Conservation (phyloP, 2,797 vertebrate genomes). For the Silurus aristotelis region DNA sequence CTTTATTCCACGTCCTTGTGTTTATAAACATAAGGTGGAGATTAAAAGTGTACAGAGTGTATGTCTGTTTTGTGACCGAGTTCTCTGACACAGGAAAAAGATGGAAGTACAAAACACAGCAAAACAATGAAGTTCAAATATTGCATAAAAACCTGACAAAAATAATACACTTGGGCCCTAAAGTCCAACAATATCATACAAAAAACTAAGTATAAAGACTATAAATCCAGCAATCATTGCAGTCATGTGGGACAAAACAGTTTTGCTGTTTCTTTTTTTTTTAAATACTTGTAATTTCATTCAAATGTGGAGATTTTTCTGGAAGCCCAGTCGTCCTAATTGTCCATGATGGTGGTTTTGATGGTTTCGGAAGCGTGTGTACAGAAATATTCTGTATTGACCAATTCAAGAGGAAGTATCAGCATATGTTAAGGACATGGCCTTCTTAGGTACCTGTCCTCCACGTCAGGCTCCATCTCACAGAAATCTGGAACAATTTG, state of each 20-base stretch:
- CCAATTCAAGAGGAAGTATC: slow-evolving; percentile 30
- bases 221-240: slow-evolving; percentile 49
- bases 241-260: slow-evolving; percentile 29
- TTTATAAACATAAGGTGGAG: slow-evolving; percentile 11
- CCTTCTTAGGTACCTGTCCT: slow-evolving; percentile 7
- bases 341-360: slow-evolving; percentile 31
- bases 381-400: slow-evolving; percentile 41
- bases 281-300: neutral
- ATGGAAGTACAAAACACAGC: slow-evolving; percentile 27
- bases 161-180: slow-evolving; percentile 74
- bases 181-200: slow-evolving; percentile 74
- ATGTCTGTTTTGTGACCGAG: neutral
- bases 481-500: slow-evolving; percentile 13
- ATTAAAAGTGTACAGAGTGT: neutral
- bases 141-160: slow-evolving; percentile 56
- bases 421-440: slow-evolving; percentile 20
- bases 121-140: slow-evolving; percentile 30
- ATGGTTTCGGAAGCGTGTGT: slow-evolving; percentile 18
- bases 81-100: slow-evolving; percentile 30
- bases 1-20: slow-evolving; percentile 10
- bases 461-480: neutral
- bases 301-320: slow-evolving; percentile 44
- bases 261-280: slow-evolving; percentile 23
- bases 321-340: slow-evolving; percentile 53
- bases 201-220: slow-evolving; percentile 51